Evolutionary conservation across 1,140 invertebrate genomes (phyloP).

Genomic region (Drosophila saltans): DNA sequence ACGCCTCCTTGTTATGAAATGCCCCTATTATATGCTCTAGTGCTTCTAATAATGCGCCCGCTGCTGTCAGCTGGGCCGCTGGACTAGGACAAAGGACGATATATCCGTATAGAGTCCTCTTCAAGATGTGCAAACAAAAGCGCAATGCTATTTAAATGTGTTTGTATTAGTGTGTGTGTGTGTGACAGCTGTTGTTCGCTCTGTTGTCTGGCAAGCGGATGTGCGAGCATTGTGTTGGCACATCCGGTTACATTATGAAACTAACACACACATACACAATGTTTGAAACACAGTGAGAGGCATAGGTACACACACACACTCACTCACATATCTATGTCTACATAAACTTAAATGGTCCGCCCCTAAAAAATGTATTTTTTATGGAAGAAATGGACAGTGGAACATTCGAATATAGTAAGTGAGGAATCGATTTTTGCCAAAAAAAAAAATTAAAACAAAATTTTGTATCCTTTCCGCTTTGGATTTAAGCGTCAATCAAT

Average conservation of each 20-base stretch:
- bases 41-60: slow-evolving; percentile 78
- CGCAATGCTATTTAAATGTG: slow-evolving; percentile 58
- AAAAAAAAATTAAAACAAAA: too few relatives aligned
- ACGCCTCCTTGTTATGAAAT: slow-evolving; percentile 78
- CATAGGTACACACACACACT: slow-evolving; percentile 16
- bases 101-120: slow-evolving; percentile 29
- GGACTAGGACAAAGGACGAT: slow-evolving; percentile 53
- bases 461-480: too few relatives aligned
- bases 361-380: slow-evolving; percentile 28
- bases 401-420: background rate
- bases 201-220: slow-evolving; percentile 75
- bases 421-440: too few relatives aligned
- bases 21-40: slow-evolving; percentile 79
- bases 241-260: slow-evolving; percentile 81
- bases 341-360: slow-evolving; percentile 72
- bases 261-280: slow-evolving; percentile 54
- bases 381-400: background rate
- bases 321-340: slow-evolving; percentile 24
- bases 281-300: background rate
- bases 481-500: too few relatives aligned
- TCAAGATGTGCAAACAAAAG: slow-evolving; percentile 78
- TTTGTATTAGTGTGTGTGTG: slow-evolving; percentile 42
- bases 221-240: slow-evolving; percentile 81
- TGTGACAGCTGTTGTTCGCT: slow-evolving; percentile 75
- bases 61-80: slow-evolving; percentile 63